A percentile compares a stretch with the other conserved stretches of the same genome.
Conservation (phyloP, 2,797 vertebrate genomes). For the Eleutherodactylus coqui region DNA sequence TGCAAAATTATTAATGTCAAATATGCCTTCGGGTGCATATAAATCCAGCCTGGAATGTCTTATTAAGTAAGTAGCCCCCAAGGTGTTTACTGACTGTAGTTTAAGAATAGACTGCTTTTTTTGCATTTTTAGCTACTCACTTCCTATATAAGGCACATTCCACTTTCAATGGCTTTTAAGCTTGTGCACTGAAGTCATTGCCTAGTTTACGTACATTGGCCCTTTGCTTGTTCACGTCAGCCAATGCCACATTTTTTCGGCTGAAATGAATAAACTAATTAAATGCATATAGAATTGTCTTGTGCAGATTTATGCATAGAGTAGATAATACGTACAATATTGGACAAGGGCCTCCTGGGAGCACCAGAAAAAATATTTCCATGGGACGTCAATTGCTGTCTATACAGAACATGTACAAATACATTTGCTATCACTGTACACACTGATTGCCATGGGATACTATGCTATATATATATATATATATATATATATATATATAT, state of each 20-base stretch:
- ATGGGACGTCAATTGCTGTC: no score
- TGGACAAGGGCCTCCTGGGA: background rate
- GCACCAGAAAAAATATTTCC: no score
- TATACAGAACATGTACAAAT: no score
- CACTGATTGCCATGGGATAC: no score
- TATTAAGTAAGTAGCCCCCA: constrained; percentile 29
- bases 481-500: no score
- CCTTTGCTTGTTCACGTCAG: background rate
- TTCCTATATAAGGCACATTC: background rate
- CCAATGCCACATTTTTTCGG: background rate
- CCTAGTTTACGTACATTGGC: background rate
- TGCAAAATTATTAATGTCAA: constrained; percentile 51
- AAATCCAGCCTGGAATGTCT: constrained; percentile 29
- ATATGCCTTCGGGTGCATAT: constrained; percentile 15
- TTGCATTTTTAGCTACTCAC: constrained; percentile 17
- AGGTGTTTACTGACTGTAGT: constrained; percentile 31
- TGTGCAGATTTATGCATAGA: background rate
- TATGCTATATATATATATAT: no score
- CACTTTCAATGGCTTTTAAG: background rate
- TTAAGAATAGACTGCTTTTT: constrained; percentile 17
- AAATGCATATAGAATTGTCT: background rate
- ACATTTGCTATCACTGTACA: no score
- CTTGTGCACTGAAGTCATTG: background rate
- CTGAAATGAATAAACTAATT: background rate
- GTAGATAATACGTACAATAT: background rate